Conservation (phyloP, 2,888 invertebrate genomes). For the Lobophora halterata region DNA sequence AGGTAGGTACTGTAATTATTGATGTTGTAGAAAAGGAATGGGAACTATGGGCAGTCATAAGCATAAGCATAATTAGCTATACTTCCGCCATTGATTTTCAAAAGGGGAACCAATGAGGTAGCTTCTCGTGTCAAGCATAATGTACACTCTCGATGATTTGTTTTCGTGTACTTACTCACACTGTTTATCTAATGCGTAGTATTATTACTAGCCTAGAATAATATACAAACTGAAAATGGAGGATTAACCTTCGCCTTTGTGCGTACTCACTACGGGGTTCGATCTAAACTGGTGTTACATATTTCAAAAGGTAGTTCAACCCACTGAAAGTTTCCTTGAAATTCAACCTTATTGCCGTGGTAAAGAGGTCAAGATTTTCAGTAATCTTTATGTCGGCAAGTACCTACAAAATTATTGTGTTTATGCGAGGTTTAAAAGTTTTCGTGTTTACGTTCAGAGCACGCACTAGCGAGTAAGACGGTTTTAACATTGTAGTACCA, state of each 20-base stretch:
- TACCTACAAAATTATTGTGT: slow-evolving; percentile 45
- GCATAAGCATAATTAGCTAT: no score
- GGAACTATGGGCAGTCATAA: no score
- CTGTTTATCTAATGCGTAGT: slow-evolving; percentile 25
- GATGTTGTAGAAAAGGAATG: no score
- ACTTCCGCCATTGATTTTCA: no score
- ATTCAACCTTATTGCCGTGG: slow-evolving; percentile 16
- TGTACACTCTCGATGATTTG: slow-evolving; percentile 3
- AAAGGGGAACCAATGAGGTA: neutral
- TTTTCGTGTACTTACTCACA: slow-evolving; percentile 31
- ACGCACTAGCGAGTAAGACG: slow-evolving; percentile 45
- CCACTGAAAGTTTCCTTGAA: slow-evolving; percentile 10
- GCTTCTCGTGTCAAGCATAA: neutral
- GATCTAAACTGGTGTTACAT: slow-evolving; percentile 32
- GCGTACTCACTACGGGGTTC: slow-evolving; percentile 35
- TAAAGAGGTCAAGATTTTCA: slow-evolving; percentile 18
- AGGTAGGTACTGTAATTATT: no score
- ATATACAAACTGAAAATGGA: slow-evolving; percentile 28
- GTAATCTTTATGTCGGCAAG: slow-evolving; percentile 16
- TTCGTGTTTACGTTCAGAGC: slow-evolving; percentile 61
- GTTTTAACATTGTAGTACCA: slow-evolving; percentile 25
- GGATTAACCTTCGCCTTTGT: slow-evolving; percentile 52
- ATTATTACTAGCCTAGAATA: slow-evolving; percentile 33
- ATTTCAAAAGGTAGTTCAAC: slow-evolving; percentile 21
- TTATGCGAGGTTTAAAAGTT: slow-evolving; percentile 54